phyloP scores from a whole-genome alignment of 2,888 invertebrate species.

The Scotopteryx bipunctaria region DNA sequence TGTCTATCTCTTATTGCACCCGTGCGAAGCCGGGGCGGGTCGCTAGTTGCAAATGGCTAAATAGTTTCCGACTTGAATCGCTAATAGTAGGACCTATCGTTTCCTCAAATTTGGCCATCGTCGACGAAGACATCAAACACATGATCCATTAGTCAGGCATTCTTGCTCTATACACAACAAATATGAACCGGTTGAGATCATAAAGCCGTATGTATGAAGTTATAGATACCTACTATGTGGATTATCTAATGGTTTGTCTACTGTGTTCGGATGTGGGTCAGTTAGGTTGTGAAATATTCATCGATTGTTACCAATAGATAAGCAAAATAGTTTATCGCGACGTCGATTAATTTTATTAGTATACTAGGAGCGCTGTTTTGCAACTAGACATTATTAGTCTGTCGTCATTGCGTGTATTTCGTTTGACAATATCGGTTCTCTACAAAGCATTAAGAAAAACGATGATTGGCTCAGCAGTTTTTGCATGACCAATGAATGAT shows the following conservation, averaged over 20 bases:
- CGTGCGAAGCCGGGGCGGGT: too few species aligned
- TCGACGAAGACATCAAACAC: conserved; percentile 29
- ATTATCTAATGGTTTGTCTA: background rate
- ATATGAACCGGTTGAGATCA: conserved; percentile 6
- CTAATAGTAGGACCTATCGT: background rate
- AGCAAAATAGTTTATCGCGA: background rate
- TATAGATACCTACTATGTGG: too few species aligned
- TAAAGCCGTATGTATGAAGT: background rate
- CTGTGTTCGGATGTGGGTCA: background rate
- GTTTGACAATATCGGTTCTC: too few species aligned
- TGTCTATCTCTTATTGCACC: too few species aligned
- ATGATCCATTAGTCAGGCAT: conserved; percentile 35
- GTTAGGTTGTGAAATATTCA: background rate
- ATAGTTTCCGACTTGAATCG: background rate
- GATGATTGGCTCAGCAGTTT: too few species aligned
- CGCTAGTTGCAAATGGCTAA: too few species aligned
- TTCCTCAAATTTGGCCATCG: conserved; percentile 9
- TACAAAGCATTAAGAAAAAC: too few species aligned
- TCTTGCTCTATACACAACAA: conserved; percentile 29
- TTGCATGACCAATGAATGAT: too few species aligned
- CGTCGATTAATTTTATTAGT: background rate
- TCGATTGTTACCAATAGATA: background rate
- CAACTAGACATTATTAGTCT: too few species aligned
- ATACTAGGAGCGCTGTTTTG: too few species aligned
- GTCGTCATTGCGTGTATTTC: too few species aligned